These are phyloP conservation scores for Suncus etruscus DNA, from an alignment of 2,113 vertebrate genomes.

Conservation along the genomic window DNA sequence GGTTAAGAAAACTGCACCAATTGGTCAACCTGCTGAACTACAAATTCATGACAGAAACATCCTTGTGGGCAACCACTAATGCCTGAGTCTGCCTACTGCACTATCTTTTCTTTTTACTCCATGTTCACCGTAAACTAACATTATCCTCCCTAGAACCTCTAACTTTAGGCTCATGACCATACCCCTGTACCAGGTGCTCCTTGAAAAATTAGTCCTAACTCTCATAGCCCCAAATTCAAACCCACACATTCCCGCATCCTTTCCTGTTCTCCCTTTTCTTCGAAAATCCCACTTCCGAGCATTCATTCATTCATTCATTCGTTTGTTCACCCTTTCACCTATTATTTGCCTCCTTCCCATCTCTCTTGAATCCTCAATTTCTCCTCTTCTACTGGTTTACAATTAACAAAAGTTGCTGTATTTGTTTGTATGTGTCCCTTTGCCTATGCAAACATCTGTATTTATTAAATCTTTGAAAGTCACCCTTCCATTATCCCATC, in stretches of 20 bases:
- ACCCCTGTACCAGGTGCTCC: background rate
- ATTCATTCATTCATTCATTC: background rate
- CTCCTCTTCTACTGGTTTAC: background rate
- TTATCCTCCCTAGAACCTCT: background rate
- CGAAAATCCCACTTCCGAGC: too few species aligned
- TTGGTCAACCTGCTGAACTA: background rate
- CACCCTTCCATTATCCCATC: background rate
- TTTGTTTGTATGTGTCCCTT: background rate
- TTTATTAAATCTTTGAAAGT: background rate
- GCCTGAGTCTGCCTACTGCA: background rate
- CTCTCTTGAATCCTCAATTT: background rate
- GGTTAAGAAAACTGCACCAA: background rate
- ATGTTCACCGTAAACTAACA: background rate
- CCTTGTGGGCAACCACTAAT: background rate
- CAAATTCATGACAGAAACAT: background rate
- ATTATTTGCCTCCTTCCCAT: background rate
- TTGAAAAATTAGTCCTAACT: background rate
- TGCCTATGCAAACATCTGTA: too few species aligned
- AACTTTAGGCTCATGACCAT: background rate
- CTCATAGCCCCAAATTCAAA: background rate
- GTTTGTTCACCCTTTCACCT: background rate
- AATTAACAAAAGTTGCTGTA: background rate
- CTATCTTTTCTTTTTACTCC: background rate
- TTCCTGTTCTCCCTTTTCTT: background rate
- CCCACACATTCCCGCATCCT: background rate